phyloP scores from a whole-genome alignment of 2,113 vertebrate genomes.

The Hypocryptadius cinnamomeus region DNA sequence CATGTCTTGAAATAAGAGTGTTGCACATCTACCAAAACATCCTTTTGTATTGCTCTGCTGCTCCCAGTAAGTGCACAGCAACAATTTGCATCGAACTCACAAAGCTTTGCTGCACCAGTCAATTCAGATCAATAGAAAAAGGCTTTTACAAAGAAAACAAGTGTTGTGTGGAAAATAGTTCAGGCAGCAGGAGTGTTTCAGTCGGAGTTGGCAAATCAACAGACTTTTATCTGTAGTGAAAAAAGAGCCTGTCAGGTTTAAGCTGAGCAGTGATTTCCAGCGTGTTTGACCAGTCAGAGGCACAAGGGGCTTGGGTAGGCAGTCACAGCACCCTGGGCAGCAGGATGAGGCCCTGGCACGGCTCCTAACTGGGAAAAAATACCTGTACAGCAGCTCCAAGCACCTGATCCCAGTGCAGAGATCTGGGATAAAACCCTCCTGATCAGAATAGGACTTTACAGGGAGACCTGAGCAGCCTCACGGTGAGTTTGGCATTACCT shows the following conservation, averaged over 20 bases:
- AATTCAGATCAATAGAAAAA: constrained; percentile 53
- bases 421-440: neutral
- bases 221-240: neutral
- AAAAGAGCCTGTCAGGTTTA: neutral
- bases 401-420: neutral
- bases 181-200: constrained; percentile 18
- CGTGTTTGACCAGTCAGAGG: accelerated
- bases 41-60: constrained; percentile 22
- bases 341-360: neutral
- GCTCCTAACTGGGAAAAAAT: neutral
- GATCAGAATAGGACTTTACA: neutral
- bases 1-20: neutral
- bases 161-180: constrained; percentile 30
- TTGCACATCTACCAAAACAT: neutral
- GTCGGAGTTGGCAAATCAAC: constrained; percentile 9
- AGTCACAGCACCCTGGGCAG: neutral
- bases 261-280: neutral
- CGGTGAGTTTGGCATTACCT: neutral
- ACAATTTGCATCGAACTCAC: constrained; percentile 28
- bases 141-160: constrained; percentile 55
- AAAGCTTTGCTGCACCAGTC: constrained; percentile 30
- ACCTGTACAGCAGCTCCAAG: neutral
- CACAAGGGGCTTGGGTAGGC: neutral
- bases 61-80: neutral
- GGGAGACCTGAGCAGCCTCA: neutral